phyloP scores from a whole-genome alignment of 1,140 invertebrate species.

The Procambarus virginalis region DNA sequence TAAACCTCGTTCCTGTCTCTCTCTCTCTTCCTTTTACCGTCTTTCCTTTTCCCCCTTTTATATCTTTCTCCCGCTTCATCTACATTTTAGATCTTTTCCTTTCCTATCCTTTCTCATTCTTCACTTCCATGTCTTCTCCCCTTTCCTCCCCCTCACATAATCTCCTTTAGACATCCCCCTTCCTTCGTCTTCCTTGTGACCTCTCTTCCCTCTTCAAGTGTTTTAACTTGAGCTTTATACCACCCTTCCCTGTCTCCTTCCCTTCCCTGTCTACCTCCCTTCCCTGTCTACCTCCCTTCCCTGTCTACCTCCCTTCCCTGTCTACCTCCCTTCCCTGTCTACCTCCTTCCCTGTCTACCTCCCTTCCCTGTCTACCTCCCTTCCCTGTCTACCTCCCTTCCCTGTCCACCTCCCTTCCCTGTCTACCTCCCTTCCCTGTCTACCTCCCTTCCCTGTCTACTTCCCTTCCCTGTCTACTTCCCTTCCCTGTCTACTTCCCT shows the following conservation, averaged over 20 bases:
- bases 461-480: too few species aligned
- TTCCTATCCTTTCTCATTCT: not conserved
- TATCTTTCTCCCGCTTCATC: not conserved
- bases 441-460: too few species aligned
- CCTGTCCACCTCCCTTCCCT: not conserved
- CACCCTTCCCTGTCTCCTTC: not conserved
- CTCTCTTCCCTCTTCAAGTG: not conserved
- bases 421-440: not conserved
- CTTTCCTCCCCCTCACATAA: not conserved
- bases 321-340: too few species aligned
- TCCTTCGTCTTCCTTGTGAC: not conserved
- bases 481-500: too few species aligned
- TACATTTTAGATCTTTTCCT: not conserved
- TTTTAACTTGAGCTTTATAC: not conserved
- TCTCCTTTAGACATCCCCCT: not conserved
- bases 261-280: too few species aligned
- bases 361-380: not conserved
- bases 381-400: not conserved
- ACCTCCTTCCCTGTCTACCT: too few species aligned
- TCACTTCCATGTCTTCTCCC: not conserved
- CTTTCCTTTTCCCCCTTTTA: not conserved
- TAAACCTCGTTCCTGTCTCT: not conserved
- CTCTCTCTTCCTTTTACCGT: not conserved
- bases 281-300: too few species aligned
- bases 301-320: too few species aligned